These are phyloP conservation scores for Cantharis rufa DNA, from an alignment of 2,888 invertebrate species.

Conservation along the genomic window DNA sequence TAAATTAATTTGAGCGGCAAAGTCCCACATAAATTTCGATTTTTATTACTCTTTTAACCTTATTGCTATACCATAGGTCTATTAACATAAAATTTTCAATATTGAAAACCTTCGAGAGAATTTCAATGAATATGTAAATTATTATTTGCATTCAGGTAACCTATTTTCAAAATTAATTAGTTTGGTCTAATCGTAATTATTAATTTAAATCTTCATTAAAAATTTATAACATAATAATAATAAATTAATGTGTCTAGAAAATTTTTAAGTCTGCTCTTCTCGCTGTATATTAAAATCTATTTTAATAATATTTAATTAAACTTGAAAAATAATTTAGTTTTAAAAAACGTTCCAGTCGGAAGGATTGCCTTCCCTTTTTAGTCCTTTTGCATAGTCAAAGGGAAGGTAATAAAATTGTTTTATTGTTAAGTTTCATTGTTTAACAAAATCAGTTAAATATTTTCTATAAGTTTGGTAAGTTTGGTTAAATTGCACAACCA, in stretches of 20 bases:
- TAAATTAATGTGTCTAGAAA: background rate
- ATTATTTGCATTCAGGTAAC: background rate
- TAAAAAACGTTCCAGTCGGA: background rate
- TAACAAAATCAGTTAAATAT: background rate
- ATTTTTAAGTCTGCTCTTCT: background rate
- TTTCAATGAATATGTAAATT: slow-evolving; percentile 24
- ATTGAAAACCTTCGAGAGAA: slow-evolving; percentile 18
- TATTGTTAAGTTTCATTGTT: background rate
- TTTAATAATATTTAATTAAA: background rate
- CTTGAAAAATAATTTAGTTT: background rate
- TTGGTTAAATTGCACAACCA: background rate
- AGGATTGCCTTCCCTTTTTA: background rate
- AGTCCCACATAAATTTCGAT: background rate
- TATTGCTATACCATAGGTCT: slow-evolving; percentile 11
- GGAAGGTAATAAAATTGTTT: background rate
- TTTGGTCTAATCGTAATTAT: background rate
- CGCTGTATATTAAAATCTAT: background rate
- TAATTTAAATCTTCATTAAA: background rate
- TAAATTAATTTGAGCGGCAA: background rate
- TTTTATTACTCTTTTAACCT: slow-evolving; percentile 5
- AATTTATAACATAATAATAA: background rate
- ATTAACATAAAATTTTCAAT: slow-evolving; percentile 22
- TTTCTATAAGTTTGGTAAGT: background rate
- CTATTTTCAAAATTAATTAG: background rate
- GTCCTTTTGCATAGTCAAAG: background rate